Conservation (phyloP, 2,113 vertebrate genomes). For the Myxocyprinus asiaticus region DNA sequence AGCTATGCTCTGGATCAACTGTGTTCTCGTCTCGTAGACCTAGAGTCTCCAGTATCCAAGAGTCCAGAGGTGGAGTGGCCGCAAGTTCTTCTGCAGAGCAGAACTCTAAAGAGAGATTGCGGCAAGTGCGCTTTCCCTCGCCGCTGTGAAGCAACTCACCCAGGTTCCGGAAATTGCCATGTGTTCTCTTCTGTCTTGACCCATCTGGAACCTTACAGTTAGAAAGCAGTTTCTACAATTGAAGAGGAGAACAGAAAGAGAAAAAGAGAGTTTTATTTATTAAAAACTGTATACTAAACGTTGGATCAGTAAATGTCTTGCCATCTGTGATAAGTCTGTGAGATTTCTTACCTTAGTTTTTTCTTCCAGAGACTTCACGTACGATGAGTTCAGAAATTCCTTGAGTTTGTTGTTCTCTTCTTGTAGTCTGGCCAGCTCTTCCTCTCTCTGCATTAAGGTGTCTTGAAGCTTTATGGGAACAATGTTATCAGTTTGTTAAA, state of each 20-base stretch:
- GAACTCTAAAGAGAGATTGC: conserved; percentile 83
- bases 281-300: too few species aligned
- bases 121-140: conserved; percentile 79
- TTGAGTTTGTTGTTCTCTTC: conserved; percentile 91
- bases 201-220: conserved; percentile 47
- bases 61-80: conserved; percentile 75
- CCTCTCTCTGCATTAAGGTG: conserved; percentile 89
- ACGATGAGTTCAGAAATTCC: conserved; percentile 86
- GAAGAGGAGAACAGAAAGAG: too few species aligned
- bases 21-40: conserved; percentile 90
- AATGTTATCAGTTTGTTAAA: neutral
- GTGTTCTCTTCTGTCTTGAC: conserved; percentile 75
- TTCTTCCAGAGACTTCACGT: conserved; percentile 85
- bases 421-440: conserved; percentile 88
- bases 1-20: conserved; percentile 83
- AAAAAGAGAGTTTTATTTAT: neutral
- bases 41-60: conserved; percentile 89
- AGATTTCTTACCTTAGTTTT: conserved; percentile 79
- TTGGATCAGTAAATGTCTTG: too few species aligned
- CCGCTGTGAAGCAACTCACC: conserved; percentile 51
- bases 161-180: conserved; percentile 44
- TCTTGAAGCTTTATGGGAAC: conserved; percentile 84
- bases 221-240: conserved; percentile 78
- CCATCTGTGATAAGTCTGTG: neutral
- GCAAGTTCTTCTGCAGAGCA: conserved; percentile 72